Evolutionary conservation across 2,797 vertebrate genomes (phyloP), one percentile per base, ranked within the genome.

Genomic region (Lophura swinhoii): DNA sequence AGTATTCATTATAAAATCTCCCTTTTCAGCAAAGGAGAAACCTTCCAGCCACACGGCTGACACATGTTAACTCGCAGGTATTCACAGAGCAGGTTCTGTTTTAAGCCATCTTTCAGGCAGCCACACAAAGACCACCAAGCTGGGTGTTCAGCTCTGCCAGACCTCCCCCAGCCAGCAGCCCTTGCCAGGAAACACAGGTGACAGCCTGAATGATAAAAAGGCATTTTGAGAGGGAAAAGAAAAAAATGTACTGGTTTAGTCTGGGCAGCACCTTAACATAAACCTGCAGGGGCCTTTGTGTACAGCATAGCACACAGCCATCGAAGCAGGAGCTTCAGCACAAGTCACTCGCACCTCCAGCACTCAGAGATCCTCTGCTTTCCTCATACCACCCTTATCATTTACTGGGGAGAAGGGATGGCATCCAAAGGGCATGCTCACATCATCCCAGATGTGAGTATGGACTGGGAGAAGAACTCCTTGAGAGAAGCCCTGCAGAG

Each of bases 161-260:
- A 95, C 94, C 94, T 95, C 96, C 94, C 96, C 93, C 92, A 97
- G 93, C 85, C 91, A 88, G 91, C 85, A 95, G 93, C 67, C 81
- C 90, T 94, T 97, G 97, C 96, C 96, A 97, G 96, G 95, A 96
- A 97, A 96, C 94, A 94, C 94, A 97, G 96, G 97, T 97, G 97
- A 97, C 97, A 97, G 96, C 92, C 89, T 96, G 97, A 96, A 97
- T 96, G 95, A 97, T 97, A 94, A 96, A 97, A 97, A 96, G 94
- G 95, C 93, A 96, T 97, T 97, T 95, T 96, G 84, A 97, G 75
- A 80, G 92, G 89, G 71, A 96, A 94, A 95, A 95, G 90, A 85
- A 97, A 95, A 95, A 95, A 95, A 94, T 55, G 88, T 69, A 51
- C 96, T 96, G 90, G 94, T 97, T 97, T 97, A 97, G 97, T 97